Conservation (phyloP, 2,797 vertebrate genomes). For the Tarsius wallacei region DNA sequence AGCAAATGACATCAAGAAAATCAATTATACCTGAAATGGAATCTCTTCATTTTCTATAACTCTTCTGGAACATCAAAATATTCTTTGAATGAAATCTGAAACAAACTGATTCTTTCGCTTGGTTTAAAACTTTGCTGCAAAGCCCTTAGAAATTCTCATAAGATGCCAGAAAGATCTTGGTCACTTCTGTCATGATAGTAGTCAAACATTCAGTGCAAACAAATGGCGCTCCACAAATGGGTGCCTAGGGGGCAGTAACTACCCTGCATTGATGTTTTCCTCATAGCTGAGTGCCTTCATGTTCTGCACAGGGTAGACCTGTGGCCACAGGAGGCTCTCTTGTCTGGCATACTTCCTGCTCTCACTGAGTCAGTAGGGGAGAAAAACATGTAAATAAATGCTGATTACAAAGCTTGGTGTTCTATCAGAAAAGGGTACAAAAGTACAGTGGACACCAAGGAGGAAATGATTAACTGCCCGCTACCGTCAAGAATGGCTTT, state of each 20-base stretch:
- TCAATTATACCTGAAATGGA: conserved; percentile 11
- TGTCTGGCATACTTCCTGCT: background rate
- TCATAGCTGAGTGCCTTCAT: background rate
- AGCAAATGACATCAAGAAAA: conserved; percentile 26
- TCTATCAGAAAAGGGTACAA: background rate
- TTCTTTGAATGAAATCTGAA: conserved; percentile 50
- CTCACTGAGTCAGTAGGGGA: background rate
- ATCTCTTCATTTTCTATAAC: conserved; percentile 60
- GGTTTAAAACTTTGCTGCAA: conserved; percentile 27
- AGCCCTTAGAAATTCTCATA: background rate
- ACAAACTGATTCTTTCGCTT: background rate
- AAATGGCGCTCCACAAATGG: background rate
- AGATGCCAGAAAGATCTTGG: background rate
- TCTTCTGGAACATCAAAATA: background rate
- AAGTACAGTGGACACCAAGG: background rate
- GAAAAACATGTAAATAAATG: background rate
- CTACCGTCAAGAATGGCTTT: background rate
- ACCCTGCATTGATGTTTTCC: background rate
- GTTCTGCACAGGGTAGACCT: background rate
- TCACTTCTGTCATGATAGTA: background rate
- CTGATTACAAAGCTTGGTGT: background rate
- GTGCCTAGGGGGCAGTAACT: background rate
- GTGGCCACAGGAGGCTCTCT: background rate
- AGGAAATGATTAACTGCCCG: background rate
- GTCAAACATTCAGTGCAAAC: background rate